Evolutionary conservation across 2,888 invertebrate species (phyloP), one percentile per base, ranked within the genome.

Genomic region (Glomeris marginata): DNA sequence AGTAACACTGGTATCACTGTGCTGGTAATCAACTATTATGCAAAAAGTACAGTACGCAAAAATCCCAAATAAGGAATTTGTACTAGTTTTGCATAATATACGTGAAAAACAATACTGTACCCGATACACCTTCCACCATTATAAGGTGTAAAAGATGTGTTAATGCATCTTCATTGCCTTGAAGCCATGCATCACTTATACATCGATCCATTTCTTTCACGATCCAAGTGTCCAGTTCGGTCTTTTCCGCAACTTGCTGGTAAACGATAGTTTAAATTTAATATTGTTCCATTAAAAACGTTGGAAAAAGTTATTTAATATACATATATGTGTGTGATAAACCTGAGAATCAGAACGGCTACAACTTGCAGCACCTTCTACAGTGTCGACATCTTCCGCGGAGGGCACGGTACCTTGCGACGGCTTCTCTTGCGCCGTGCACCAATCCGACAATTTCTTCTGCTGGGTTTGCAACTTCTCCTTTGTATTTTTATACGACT

Each of bases 101-200:
- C 22, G 2, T 3, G 2, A 11, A 33, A 15, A 35, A n/a, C 15
- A 15, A 4, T 15, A 10, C 20, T 58, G 54, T 54, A 68, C 68
- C 77, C 6, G 80, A 76, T 53, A 82, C 77, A 57, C 81, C 81
- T 66, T 87, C 87, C 50, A 79, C 78, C 54, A 82, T 69, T 63
- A 87, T 80, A 62, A 84, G 75, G 67, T 84, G 80, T 59, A 84
- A 69, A 54, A 88, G 72, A 65, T 83, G 80, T 38, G 77, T 73
- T 66, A 84, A 84, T 58, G 76, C 73, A 61, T 80, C 78, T 64
- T 81, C 75, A 4, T 68, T 66, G 1, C 74, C 75, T 2, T 63
- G 64, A 66, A 74, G 61, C 72, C 75, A 76, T 8, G 73, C 75
- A n/a, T 78, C 76, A 18, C 74, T 72, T 1, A 84, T 67, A 54